Evolutionary conservation across 1,140 invertebrate genomes (phyloP), one percentile per base, ranked within the genome.

Genomic region (Drosophila prosaltans): DNA sequence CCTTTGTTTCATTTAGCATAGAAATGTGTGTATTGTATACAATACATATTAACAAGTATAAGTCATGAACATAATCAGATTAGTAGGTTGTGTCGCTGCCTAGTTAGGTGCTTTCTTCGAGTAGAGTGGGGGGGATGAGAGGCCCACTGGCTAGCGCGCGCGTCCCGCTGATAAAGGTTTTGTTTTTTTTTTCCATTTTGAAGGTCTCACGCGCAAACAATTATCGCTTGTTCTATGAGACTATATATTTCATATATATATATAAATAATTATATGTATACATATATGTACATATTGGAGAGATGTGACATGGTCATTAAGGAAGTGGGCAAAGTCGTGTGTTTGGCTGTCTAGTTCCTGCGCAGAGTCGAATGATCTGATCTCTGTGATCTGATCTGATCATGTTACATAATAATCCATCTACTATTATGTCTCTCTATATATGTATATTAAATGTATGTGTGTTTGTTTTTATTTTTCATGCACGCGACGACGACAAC

Each of bases 181-280:
- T 51, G 21, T 43, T 43, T 43, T 51, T 51, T 48, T 24, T 3
- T 16, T 16, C 16, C 45, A 51, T 51, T 61, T 76, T 69, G 65
- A 76, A 76, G 74, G 74, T 76, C 74, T 76, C 74, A 76, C 74
- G 74, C 74, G 74, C 74, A 39, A 40, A 39, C 39, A 70, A 76
- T 76, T 76, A 76, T 75, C 72, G 73, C 73, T 60, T 48, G 51
- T 63, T 59, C 39, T 54, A 69, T 66, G 48, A 51, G 72, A 30
- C 55, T 51, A 63, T 8, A 36, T 65, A 28, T 9, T 16, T 16
- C 16, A 16, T 4, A 30, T 30, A 30, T 30, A 30, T 30, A 30
- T 30, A 30, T 30, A 30, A 3, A 39, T n/a, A 54, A 1, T 6
- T 60, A 1, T 43, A 41, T 30, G 7, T 62, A 41, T 11, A 11